These are phyloP conservation scores for Naja naja DNA, from an alignment of 2,113 vertebrate species.

Conservation along the genomic window DNA sequence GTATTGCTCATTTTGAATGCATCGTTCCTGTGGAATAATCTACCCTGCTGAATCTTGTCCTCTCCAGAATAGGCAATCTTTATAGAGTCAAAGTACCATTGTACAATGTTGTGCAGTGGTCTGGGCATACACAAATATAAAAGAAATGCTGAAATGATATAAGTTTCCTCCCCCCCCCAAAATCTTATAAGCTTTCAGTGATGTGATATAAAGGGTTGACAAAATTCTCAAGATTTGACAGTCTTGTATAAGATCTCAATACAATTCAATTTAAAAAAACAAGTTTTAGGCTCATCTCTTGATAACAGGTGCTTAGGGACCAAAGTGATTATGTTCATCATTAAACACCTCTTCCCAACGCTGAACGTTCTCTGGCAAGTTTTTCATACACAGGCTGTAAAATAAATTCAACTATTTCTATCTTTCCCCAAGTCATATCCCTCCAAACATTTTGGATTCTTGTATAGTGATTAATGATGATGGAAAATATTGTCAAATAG, in stretches of 20 bases:
- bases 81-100: background rate
- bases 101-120: background rate
- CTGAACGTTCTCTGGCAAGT: background rate
- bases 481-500: background rate
- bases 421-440: background rate
- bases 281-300: background rate
- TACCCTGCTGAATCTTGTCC: background rate
- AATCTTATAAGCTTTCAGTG: background rate
- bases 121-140: background rate
- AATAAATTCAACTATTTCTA: background rate
- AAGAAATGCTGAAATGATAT: background rate
- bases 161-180: background rate
- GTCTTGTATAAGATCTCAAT: background rate
- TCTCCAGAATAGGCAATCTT: background rate
- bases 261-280: background rate
- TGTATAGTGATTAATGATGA: background rate
- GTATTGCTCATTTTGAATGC: background rate
- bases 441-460: background rate
- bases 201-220: background rate
- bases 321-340: background rate
- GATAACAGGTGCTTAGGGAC: background rate
- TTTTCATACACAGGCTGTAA: background rate
- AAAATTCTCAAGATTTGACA: background rate
- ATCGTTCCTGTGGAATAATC: background rate
- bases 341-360: background rate